Evolutionary conservation across 2,888 invertebrate genomes (phyloP).

Genomic region (Apotomis capreana): DNA sequence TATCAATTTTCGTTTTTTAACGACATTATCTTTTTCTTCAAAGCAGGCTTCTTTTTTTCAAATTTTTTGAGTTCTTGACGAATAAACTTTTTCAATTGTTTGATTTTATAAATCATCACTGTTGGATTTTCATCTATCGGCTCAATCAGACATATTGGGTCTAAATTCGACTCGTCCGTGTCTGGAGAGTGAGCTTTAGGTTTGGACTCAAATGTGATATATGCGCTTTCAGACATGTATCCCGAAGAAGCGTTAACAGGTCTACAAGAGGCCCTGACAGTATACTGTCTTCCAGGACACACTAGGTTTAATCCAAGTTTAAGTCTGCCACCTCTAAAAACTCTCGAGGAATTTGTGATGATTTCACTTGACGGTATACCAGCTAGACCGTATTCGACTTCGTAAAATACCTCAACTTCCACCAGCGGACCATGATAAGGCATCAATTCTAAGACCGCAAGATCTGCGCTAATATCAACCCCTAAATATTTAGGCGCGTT

Average conservation of each 20-base stretch:
- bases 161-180: not conserved
- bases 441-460: not conserved
- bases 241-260: not conserved
- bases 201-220: not conserved
- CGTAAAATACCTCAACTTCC: not conserved
- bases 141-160: not conserved
- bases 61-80: not conserved
- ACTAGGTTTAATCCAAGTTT: not conserved
- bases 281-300: not conserved
- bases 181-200: not conserved
- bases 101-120: conserved; percentile 2
- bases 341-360: not conserved
- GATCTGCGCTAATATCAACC: no score
- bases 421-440: not conserved
- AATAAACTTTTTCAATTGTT: not conserved
- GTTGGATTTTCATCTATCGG: not conserved
- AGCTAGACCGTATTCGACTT: not conserved
- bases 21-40: no score
- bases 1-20: no score
- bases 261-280: not conserved
- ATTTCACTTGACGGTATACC: not conserved
- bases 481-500: not conserved
- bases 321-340: no score
- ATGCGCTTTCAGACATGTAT: not conserved
- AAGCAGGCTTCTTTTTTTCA: not conserved